A percentile compares a stretch with the other conserved stretches of the same genome.
Evolutionary conservation across 2,888 invertebrate species (phyloP).

Genomic region (Oscheius myriophilus): DNA sequence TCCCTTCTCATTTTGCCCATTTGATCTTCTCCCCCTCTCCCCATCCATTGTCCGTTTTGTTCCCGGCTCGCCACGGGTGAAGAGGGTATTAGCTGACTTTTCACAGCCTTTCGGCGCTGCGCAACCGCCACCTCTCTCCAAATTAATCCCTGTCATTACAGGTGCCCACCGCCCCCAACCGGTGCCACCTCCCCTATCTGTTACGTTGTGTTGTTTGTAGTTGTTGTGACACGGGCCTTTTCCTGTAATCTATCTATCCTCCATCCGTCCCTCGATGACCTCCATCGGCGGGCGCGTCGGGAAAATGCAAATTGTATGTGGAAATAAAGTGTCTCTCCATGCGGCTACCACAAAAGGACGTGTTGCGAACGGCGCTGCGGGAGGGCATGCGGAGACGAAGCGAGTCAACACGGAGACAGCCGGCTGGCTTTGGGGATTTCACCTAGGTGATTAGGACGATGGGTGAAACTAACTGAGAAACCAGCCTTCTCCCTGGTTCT

Average conservation of each 20-base stretch:
- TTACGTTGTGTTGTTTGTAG: neutral
- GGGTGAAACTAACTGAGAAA: no score
- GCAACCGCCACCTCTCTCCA: conserved; percentile 14
- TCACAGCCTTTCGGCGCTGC: conserved; percentile 17
- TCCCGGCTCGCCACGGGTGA: conserved; percentile 16
- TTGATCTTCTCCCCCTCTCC: neutral
- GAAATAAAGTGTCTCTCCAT: conserved; percentile 29
- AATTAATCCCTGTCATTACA: conserved; percentile 31
- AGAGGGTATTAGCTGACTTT: conserved; percentile 35
- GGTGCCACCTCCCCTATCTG: neutral
- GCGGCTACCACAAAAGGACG: conserved; percentile 33
- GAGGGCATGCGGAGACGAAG: conserved; percentile 10
- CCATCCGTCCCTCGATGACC: neutral
- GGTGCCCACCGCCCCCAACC: conserved; percentile 11
- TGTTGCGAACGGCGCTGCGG: conserved; percentile 35
- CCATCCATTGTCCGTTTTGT: neutral
- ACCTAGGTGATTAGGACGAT: no score
- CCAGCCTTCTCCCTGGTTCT: no score
- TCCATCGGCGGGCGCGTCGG: conserved; percentile 17
- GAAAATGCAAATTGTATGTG: conserved; percentile 30
- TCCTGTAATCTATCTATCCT: neutral
- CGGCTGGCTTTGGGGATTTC: neutral
- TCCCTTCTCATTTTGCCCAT: neutral
- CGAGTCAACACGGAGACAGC: conserved; percentile 29
- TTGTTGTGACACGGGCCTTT: neutral